Conservation (phyloP, 2,113 vertebrate species). For the Willisornis vidua region DNA sequence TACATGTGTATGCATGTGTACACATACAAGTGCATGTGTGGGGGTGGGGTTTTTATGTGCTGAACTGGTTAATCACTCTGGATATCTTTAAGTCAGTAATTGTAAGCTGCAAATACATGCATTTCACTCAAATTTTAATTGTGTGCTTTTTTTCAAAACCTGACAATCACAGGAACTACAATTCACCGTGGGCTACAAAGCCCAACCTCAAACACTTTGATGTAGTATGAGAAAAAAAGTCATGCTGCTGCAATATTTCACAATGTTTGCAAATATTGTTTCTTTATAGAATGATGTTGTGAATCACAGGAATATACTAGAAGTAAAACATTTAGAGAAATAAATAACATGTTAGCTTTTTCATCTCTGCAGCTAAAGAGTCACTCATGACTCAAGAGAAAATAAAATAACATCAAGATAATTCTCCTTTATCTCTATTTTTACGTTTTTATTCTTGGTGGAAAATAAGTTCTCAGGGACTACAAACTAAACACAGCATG, state of each 20-base stretch:
- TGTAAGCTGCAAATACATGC: constrained; percentile 54
- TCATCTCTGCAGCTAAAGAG: not conserved
- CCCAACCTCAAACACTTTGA: constrained; percentile 40
- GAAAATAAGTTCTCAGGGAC: not conserved
- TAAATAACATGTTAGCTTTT: not conserved
- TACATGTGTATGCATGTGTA: not conserved
- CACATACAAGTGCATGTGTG: not conserved
- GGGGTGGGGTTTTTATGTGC: not conserved
- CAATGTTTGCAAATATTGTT: constrained; percentile 9
- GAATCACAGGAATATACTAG: not conserved
- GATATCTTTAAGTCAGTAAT: constrained; percentile 47
- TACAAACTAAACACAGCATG: not conserved
- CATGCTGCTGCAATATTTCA: not conserved
- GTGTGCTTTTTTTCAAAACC: not conserved
- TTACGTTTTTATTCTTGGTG: not conserved
- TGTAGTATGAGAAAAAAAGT: not conserved
- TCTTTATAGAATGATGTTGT: not conserved
- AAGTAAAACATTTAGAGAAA: not conserved
- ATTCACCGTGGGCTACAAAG: constrained; percentile 45
- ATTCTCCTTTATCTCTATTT: not conserved
- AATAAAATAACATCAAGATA: not conserved
- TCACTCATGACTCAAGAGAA: not conserved
- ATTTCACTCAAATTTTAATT: constrained; percentile 57
- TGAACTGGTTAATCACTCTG: constrained; percentile 23
- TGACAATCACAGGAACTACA: not conserved